Evolutionary conservation across 53 echinoderm and acorn worm species (phyloP).

Genomic region (Astropecten irregularis): DNA sequence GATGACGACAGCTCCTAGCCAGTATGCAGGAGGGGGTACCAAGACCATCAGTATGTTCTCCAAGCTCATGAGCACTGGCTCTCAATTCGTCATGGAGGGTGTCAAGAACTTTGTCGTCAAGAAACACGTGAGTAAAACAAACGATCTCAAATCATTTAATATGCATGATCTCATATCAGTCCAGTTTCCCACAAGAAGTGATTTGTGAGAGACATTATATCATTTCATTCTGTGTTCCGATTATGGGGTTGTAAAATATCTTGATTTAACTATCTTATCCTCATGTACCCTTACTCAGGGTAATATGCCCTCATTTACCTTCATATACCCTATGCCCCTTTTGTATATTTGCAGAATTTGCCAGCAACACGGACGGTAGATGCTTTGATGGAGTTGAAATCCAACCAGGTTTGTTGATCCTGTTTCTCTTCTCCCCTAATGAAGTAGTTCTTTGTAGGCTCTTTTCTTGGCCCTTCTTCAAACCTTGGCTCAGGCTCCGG

Average conservation of each 20-base stretch:
- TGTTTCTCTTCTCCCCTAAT: no score
- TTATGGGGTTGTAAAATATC: no score
- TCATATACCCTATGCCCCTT: no score
- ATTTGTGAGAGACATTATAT: no score
- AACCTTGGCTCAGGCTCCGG: no score
- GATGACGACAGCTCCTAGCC: conserved; percentile 84
- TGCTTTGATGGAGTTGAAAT: conserved; percentile 94
- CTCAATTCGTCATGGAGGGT: conserved; percentile 99
- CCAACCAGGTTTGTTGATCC: conserved; percentile 74
- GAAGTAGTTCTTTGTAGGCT: not conserved
- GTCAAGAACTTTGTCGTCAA: conserved; percentile 99
- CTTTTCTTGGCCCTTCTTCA: no score
- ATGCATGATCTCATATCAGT: no score
- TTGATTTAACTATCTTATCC: no score
- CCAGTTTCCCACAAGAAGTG: no score
- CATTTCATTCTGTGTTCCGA: not conserved
- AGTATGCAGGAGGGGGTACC: conserved; percentile 97
- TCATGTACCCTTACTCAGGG: no score
- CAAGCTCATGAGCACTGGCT: conserved; percentile 97
- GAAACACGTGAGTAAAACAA: conserved; percentile 88
- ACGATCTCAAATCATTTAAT: no score
- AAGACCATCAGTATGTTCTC: conserved; percentile 98
- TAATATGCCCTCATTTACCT: no score
- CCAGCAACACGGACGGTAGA: conserved; percentile 92
- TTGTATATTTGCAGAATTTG: conserved; percentile 84